Evolutionary conservation across 2,888 invertebrate species (phyloP).

Genomic region (Andricus quercusramuli): DNA sequence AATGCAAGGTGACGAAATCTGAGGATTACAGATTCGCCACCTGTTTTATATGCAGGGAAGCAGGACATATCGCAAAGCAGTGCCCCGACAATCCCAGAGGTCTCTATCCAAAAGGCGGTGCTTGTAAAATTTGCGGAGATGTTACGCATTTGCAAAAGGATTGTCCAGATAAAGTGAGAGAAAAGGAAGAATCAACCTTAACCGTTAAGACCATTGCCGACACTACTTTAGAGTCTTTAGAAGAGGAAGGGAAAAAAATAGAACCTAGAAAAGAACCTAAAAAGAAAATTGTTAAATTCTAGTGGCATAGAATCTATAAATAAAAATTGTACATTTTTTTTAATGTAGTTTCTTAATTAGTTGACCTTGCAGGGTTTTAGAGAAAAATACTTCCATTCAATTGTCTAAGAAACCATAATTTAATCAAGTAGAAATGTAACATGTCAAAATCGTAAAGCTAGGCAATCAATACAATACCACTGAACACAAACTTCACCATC

Average conservation of each 20-base stretch:
- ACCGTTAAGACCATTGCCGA: constrained; percentile 68
- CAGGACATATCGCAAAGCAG: constrained; percentile 92
- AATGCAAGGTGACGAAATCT: constrained; percentile 85
- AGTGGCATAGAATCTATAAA: constrained; percentile 30
- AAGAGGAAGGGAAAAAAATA: constrained; percentile 52
- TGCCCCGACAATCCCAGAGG: constrained; percentile 94
- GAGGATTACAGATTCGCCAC: constrained; percentile 89
- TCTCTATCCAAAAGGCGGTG: constrained; percentile 91
- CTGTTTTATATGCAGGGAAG: constrained; percentile 93
- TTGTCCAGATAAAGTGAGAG: constrained; percentile 83
- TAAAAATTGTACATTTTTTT: neutral
- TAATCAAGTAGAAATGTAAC: constrained; percentile 39
- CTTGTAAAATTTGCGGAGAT: constrained; percentile 91
- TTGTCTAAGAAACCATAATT: constrained; percentile 20
- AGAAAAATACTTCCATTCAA: neutral
- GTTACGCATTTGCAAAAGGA: constrained; percentile 91
- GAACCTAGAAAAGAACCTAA: constrained; percentile 51
- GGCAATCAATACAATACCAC: constrained; percentile 30
- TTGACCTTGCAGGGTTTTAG: neutral
- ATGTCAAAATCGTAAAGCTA: constrained; percentile 25
- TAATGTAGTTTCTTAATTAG: constrained; percentile 28
- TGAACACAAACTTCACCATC: constrained; percentile 39
- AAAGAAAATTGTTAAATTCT: constrained; percentile 73
- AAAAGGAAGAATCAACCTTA: constrained; percentile 69
- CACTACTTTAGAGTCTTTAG: constrained; percentile 67